phyloP scores from a whole-genome alignment of 2,113 vertebrate species.

The Gnathonemus echidnorhynchus region DNA sequence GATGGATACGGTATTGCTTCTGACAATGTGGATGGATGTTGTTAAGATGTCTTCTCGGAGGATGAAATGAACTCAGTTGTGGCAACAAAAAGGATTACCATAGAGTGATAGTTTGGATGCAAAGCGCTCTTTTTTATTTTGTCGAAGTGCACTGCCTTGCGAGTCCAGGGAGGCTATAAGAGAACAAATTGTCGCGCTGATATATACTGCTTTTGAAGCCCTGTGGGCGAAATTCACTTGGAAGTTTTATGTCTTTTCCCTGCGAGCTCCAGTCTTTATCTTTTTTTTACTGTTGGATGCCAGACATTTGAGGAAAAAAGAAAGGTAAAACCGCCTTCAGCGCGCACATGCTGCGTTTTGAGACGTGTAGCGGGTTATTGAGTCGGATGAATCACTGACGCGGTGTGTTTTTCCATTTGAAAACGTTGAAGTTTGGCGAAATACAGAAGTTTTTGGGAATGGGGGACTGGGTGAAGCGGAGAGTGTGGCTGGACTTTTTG shows the following conservation, averaged over 20 bases:
- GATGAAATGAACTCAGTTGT: constrained; percentile 75
- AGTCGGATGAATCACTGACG: neutral
- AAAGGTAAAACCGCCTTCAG: constrained; percentile 56
- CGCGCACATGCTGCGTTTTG: constrained; percentile 27
- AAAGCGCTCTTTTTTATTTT: constrained; percentile 52
- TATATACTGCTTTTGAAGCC: constrained; percentile 61
- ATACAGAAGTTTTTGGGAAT: constrained; percentile 60
- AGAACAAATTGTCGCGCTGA: constrained; percentile 50
- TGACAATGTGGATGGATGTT: constrained; percentile 79
- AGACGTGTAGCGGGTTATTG: constrained; percentile 19
- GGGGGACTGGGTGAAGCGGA: constrained; percentile 50
- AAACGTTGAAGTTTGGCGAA: constrained; percentile 51
- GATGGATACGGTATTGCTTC: constrained; percentile 71
- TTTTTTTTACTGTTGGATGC: constrained; percentile 63
- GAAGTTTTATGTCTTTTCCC: constrained; percentile 70
- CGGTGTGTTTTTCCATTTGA: constrained; percentile 9
- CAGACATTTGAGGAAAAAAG: constrained; percentile 51
- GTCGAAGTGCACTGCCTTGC: constrained; percentile 53
- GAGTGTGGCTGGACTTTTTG: constrained; percentile 50
- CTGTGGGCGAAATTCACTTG: constrained; percentile 66
- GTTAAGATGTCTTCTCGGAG: constrained; percentile 77
- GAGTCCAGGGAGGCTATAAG: constrained; percentile 51
- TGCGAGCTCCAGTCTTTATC: constrained; percentile 53
- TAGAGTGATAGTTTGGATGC: constrained; percentile 59
- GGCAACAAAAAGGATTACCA: constrained; percentile 67